Evolutionary conservation across 2,797 vertebrate species (phyloP).

Genomic region (Iguana delicatissima): DNA sequence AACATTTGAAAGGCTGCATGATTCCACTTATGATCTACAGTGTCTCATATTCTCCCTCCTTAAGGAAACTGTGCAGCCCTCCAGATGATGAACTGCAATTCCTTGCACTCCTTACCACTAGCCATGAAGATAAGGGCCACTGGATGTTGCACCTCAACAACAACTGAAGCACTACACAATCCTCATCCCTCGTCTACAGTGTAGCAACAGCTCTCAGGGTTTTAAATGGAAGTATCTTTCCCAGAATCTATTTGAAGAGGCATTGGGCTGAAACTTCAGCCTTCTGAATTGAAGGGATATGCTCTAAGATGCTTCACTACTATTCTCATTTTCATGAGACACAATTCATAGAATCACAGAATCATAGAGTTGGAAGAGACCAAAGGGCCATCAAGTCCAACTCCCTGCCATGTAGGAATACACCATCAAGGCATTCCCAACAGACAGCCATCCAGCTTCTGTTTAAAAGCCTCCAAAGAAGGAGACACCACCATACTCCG

Average conservation of each 20-base stretch:
- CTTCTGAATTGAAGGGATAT: not conserved
- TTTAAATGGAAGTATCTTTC: not conserved
- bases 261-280: not conserved
- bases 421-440: no score
- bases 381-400: no score
- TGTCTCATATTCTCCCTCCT: no score
- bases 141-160: no score
- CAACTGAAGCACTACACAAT: not conserved
- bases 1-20: not conserved
- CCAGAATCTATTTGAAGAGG: not conserved
- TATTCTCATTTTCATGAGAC: not conserved
- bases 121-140: not conserved
- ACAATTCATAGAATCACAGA: not conserved
- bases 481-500: no score
- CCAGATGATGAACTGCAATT: no score
- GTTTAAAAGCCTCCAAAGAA: no score
- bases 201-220: not conserved
- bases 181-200: not conserved
- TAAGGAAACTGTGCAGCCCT: no score
- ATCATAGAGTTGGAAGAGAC: no score
- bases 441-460: no score
- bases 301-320: not conserved
- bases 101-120: no score
- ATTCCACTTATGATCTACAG: not conserved
- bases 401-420: no score